A percentile compares a stretch with the other conserved stretches of the same genome.
These are phyloP conservation scores for Papilio gigon DNA, from an alignment of 2,888 invertebrate species.

Conservation along the genomic window DNA sequence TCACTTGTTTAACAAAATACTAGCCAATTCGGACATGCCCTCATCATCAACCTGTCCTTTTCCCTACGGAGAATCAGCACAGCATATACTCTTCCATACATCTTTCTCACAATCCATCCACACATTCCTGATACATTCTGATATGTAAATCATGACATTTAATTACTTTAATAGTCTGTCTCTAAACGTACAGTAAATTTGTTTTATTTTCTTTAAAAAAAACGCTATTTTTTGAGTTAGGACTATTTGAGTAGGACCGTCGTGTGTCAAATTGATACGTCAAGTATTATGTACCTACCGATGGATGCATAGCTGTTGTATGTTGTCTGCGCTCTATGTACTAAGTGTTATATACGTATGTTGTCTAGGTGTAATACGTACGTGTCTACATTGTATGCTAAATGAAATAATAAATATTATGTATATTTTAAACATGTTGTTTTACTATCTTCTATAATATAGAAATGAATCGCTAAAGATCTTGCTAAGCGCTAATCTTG, in stretches of 20 bases:
- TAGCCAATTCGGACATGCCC: no score
- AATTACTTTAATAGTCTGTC: no score
- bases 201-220: no score
- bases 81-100: no score
- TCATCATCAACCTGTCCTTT: no score
- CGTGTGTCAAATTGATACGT: constrained; percentile 5
- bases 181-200: no score
- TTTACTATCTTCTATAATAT: background rate
- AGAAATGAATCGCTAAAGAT: no score
- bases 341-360: constrained; percentile 60
- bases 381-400: constrained; percentile 54
- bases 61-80: no score
- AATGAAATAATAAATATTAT: constrained; percentile 52
- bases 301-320: constrained; percentile 38
- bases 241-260: background rate
- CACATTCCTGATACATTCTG: no score
- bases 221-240: background rate
- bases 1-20: background rate
- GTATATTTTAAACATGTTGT: constrained; percentile 47
- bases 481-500: no score
- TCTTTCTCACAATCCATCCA: no score
- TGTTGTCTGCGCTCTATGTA: constrained; percentile 46
- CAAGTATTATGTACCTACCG: constrained; percentile 40
- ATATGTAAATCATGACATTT: no score
- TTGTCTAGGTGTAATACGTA: constrained; percentile 65